These are phyloP conservation scores for Scomberomorus guttatus DNA, from an alignment of 2,797 vertebrate genomes.

Conservation along the genomic window DNA sequence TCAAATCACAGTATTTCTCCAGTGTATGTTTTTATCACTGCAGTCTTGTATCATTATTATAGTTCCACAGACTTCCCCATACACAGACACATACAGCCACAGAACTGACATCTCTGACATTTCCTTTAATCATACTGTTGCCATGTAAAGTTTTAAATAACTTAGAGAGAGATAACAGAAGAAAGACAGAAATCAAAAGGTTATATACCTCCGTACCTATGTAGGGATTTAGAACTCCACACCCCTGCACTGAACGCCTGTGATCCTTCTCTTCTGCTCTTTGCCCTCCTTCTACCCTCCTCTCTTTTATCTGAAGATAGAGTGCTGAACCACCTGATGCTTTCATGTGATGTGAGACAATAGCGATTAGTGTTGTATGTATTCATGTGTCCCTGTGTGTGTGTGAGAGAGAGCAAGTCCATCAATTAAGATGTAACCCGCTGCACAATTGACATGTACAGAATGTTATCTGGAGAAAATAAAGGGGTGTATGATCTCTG, in stretches of 20 bases:
- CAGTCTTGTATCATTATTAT: background rate
- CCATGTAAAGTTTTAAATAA: slow-evolving; percentile 39
- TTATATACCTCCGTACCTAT: background rate
- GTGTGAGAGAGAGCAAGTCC: background rate
- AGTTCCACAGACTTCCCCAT: slow-evolving; percentile 1
- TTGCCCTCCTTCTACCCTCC: background rate
- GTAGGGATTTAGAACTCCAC: slow-evolving; percentile 8
- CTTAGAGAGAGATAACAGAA: slow-evolving; percentile 1
- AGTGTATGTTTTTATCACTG: background rate
- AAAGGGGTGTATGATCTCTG: background rate
- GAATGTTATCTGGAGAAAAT: slow-evolving; percentile 8
- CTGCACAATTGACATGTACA: slow-evolving; percentile 3
- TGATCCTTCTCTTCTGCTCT: slow-evolving; percentile 13
- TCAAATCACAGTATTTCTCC: background rate
- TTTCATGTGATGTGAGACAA: slow-evolving; percentile 38
- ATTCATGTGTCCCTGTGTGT: background rate
- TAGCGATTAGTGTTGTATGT: slow-evolving; percentile 13
- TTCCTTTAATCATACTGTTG: slow-evolving; percentile 42
- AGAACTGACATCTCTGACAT: slow-evolving; percentile 38
- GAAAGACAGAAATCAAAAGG: slow-evolving; percentile 2
- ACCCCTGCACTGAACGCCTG: background rate
- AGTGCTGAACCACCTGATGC: slow-evolving; percentile 37
- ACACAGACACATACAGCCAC: background rate
- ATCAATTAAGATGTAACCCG: slow-evolving; percentile 18
- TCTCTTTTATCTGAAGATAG: slow-evolving; percentile 26